These are phyloP conservation scores for Eupeodes latifasciatus DNA, from an alignment of 2,888 invertebrate species.

Conservation along the genomic window DNA sequence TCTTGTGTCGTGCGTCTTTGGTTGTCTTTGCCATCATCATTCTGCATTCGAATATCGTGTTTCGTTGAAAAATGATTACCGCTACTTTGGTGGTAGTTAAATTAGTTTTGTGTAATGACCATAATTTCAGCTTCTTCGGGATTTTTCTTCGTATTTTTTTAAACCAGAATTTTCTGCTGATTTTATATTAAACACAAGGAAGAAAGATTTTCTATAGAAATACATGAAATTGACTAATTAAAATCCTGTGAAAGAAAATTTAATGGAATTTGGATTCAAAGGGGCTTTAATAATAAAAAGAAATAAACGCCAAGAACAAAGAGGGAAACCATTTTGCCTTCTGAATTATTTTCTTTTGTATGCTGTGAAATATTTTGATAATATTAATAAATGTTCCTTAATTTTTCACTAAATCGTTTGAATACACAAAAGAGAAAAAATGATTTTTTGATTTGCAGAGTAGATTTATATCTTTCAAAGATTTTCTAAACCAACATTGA, in stretches of 20 bases:
- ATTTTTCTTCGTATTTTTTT: neutral
- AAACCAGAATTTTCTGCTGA: neutral
- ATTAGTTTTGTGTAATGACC: constrained; percentile 39
- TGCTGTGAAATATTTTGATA: neutral
- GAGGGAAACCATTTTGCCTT: neutral
- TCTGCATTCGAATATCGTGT: neutral
- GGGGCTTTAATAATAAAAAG: neutral
- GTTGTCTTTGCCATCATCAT: neutral
- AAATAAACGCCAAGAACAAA: neutral
- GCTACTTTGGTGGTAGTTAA: constrained; percentile 32
- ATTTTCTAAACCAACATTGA: too few species aligned
- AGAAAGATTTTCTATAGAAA: neutral
- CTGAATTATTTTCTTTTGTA: neutral
- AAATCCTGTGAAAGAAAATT: constrained; percentile 18
- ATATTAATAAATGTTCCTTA: neutral
- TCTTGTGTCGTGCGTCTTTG: too few species aligned
- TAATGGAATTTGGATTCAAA: constrained; percentile 22
- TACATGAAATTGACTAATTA: constrained; percentile 16
- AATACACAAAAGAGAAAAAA: neutral
- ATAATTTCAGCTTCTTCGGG: neutral
- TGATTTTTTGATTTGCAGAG: neutral
- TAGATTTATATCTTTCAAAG: too few species aligned
- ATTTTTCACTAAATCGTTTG: neutral
- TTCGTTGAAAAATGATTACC: neutral
- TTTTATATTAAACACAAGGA: neutral